Conservation (phyloP, 2,888 invertebrate genomes). For the Ochropacha duplaris region DNA sequence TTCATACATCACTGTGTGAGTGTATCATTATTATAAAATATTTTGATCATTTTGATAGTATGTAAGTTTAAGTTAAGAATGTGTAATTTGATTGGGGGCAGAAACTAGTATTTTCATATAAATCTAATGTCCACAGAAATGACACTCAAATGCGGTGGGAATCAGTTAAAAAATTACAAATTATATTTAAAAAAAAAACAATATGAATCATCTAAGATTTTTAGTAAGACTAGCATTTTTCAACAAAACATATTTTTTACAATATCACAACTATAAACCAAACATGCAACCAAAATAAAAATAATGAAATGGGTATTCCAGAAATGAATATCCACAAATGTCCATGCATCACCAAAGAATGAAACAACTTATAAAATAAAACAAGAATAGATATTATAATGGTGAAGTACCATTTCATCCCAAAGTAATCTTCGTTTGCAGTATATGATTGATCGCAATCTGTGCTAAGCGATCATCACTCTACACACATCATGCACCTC, state of each 20-base stretch:
- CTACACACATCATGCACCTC: slow-evolving; percentile 76
- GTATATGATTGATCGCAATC: slow-evolving; percentile 51
- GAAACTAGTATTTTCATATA: too few species aligned
- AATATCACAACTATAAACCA: slow-evolving; percentile 15
- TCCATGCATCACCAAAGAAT: not conserved
- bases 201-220: not conserved
- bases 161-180: too few species aligned
- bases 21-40: too few species aligned
- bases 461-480: slow-evolving; percentile 53
- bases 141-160: not conserved
- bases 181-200: too few species aligned
- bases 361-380: slow-evolving; percentile 15
- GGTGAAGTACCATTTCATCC: slow-evolving; percentile 78
- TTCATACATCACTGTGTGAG: too few species aligned
- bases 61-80: too few species aligned
- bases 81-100: too few species aligned
- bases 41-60: too few species aligned
- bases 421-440: slow-evolving; percentile 67
- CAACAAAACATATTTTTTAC: slow-evolving; percentile 1
- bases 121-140: not conserved
- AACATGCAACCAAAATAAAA: slow-evolving; percentile 30
- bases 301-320: slow-evolving; percentile 13
- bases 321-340: slow-evolving; percentile 2
- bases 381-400: slow-evolving; percentile 44
- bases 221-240: not conserved